phyloP scores from a whole-genome alignment of 23 tunicate genomes.

The Ciona savignyi region DNA sequence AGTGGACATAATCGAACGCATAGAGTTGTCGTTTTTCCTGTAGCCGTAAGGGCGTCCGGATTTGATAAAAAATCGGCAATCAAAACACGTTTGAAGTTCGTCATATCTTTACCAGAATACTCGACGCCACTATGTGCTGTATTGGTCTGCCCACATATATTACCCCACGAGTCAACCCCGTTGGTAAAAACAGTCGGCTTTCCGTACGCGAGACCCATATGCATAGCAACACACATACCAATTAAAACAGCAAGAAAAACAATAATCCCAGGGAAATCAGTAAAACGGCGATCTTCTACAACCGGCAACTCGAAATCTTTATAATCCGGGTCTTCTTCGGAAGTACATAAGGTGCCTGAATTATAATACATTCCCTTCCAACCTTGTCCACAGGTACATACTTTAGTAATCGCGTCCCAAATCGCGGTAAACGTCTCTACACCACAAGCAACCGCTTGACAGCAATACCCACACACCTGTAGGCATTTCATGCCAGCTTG shows the following conservation, averaged over 20 bases:
- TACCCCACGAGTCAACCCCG: slow-evolving; percentile 65
- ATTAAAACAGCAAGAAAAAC: slow-evolving; percentile 24
- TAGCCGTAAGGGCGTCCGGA: slow-evolving; percentile 7
- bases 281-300: slow-evolving; percentile 8
- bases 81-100: slow-evolving; percentile 16
- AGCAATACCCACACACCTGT: slow-evolving; percentile 40
- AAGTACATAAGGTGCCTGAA: slow-evolving; percentile 15
- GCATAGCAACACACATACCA: slow-evolving; percentile 68
- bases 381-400: slow-evolving; percentile 83
- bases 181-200: slow-evolving; percentile 47
- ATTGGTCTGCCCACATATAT: slow-evolving; percentile 56
- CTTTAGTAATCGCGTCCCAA: slow-evolving; percentile 35
- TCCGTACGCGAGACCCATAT: slow-evolving; percentile 37
- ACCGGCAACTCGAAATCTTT: slow-evolving; percentile 62
- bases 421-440: slow-evolving; percentile 27
- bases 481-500: slow-evolving; percentile 18
- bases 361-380: slow-evolving; percentile 49
- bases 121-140: slow-evolving; percentile 1
- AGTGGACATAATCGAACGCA: slow-evolving; percentile 60
- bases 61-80: slow-evolving; percentile 39
- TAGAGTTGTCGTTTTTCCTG: slow-evolving; percentile 2
- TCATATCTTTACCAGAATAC: slow-evolving; percentile 45
- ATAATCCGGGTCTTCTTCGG: slow-evolving; percentile 82
- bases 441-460: slow-evolving; percentile 49
- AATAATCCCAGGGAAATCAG: slow-evolving; percentile 55